Evolutionary conservation across 2,113 vertebrate species (phyloP), one percentile per base, ranked within the genome.

Genomic region (Gobius niger): DNA sequence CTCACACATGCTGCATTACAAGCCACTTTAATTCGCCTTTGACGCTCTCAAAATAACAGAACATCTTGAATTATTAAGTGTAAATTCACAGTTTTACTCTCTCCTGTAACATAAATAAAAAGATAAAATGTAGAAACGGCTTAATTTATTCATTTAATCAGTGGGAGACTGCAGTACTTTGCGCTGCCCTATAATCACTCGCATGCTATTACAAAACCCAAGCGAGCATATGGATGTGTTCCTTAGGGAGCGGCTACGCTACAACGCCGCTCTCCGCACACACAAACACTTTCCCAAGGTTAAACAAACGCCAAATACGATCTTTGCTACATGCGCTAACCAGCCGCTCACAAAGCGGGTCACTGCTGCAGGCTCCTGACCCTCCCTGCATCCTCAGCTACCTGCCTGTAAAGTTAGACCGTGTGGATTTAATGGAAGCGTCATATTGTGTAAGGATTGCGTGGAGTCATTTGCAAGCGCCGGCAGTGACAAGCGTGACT

Each of bases 221-320:
- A 85, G 84, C 77, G 80, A 88, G 80, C 82, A 88, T 86, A 85
- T 85, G 81, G 81, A 83, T 86, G 64, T 71, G 75, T 83, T 88
- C 86, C 85, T 78, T 63, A 62, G 87, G 86, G 88, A 89, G 76
- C 68, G 64, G 68, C 72, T 67, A 41, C 59, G 67, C 63, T 86
- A 76, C 85, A 82, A 84, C 86, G 73, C 78, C 74, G 72, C 53
- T 49, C 68, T 57, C 68, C 79, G 62, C 59, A 53, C 63, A 70
- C 50, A 71, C 61, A 40, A 56, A 61, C 59, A 75, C 77, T 83
- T 82, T 86, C 59, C 78, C 88, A 91, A 91, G 88, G 90, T 90
- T 88, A 90, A 87, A 90, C 86, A 89, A 88, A 90, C 70, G 81
- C 65, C 78, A 86, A 86, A 80, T 81, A 73, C 42, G 44, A 79